A percentile compares a stretch with the other conserved stretches of the same genome.
phyloP scores from a whole-genome alignment of 2,888 invertebrate species.

The Sussaba pulchella region DNA sequence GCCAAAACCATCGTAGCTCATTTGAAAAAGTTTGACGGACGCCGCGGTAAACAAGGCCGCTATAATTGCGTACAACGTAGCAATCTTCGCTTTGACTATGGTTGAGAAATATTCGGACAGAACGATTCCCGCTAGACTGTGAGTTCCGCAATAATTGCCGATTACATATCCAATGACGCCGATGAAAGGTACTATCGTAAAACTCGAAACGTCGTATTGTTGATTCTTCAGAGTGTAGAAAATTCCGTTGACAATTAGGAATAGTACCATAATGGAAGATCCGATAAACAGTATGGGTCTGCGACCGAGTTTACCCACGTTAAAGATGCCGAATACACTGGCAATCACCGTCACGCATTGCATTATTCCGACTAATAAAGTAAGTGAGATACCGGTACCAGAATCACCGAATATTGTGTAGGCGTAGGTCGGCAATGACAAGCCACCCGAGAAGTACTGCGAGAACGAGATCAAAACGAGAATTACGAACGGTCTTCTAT shows the following conservation, averaged over 20 bases:
- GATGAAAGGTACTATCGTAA: not conserved
- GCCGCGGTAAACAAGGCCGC: not conserved
- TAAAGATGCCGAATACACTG: not conserved
- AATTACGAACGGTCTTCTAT: not conserved
- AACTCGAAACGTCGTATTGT: slow-evolving; percentile 13
- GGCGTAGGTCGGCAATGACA: slow-evolving; percentile 11
- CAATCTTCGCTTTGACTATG: slow-evolving; percentile 64
- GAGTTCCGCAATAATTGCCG: slow-evolving; percentile 49
- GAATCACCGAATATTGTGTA: slow-evolving; percentile 19
- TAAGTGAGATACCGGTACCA: not conserved
- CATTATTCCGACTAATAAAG: slow-evolving; percentile 5
- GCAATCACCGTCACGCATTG: not conserved
- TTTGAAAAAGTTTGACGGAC: slow-evolving; percentile 43
- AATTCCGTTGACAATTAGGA: slow-evolving; percentile 11
- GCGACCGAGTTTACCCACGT: slow-evolving; percentile 15
- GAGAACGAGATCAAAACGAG: not conserved
- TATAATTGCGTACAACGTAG: slow-evolving; percentile 19
- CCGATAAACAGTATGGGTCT: not conserved
- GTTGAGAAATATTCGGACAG: slow-evolving; percentile 68
- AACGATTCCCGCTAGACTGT: slow-evolving; percentile 53
- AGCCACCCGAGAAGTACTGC: not conserved
- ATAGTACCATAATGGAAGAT: not conserved
- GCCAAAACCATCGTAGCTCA: slow-evolving; percentile 30
- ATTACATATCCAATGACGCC: slow-evolving; percentile 22
- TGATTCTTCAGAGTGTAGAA: not conserved